phyloP scores from a whole-genome alignment of 2,113 vertebrate species.

The Galemys pyrenaicus region DNA sequence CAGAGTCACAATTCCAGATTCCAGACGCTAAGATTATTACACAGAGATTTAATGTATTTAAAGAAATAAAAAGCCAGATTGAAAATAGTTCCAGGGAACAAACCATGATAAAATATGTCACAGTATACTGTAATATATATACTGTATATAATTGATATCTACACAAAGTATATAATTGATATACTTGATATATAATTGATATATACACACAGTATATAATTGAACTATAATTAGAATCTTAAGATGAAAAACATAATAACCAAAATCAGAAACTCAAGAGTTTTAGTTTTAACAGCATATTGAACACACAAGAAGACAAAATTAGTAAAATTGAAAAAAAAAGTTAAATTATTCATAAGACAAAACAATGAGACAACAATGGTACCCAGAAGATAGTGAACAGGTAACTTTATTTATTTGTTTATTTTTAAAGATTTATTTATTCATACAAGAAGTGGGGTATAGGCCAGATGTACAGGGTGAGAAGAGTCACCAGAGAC shows the following conservation, averaged over 20 bases:
- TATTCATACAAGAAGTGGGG: too few relatives aligned
- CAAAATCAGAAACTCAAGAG: conserved; percentile 13
- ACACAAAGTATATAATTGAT: too few relatives aligned
- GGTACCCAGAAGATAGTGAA: not conserved
- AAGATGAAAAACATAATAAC: not conserved
- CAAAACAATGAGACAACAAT: conserved; percentile 18
- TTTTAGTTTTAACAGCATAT: not conserved
- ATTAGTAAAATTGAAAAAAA: not conserved
- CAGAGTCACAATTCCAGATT: not conserved
- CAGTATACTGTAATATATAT: too few relatives aligned
- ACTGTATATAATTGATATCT: too few relatives aligned
- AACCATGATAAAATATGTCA: not conserved
- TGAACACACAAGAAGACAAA: not conserved
- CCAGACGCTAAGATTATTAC: not conserved
- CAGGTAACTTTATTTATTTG: conserved; percentile 1
- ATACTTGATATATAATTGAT: too few relatives aligned
- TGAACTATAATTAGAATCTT: too few relatives aligned
- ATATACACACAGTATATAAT: too few relatives aligned
- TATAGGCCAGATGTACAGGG: too few relatives aligned
- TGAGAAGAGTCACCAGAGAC: too few relatives aligned
- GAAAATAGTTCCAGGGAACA: not conserved
- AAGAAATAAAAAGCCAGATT: conserved; percentile 23
- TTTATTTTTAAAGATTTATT: too few relatives aligned
- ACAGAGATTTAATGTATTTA: not conserved
- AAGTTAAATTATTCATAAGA: not conserved